Base-by-base conservation (phyloP, 2,113 vertebrate species). In the Mola mola region DNA sequence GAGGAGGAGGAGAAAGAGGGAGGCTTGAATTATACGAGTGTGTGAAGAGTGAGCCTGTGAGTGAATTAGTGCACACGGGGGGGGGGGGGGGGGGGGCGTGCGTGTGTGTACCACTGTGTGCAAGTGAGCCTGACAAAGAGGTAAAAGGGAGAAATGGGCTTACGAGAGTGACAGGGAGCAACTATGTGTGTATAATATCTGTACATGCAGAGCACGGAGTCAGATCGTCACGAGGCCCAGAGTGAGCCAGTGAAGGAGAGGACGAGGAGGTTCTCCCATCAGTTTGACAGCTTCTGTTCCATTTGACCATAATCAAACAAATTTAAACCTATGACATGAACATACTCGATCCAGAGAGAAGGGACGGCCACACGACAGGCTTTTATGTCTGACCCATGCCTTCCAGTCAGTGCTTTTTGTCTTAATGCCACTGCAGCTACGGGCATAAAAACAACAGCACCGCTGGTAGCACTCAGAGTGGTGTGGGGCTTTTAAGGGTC, bases 41-140 rank as follows among this genome's bases (percentile, higher is more conserved):
- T 80, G 81, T 66, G 79, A 75, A 82, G 78, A 83, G 68, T 24
- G 62, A 67, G 79, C 59, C 59, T 85, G 60, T 67, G 59, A 76
- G 61, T 71, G 78, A 74, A 82, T 74, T 66, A 55, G 64, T 59
- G 82, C 66, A 62, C 41, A 16, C 33, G 65, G 38, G 50, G 21
- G 9, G 57, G 69, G 71, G 33, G 72, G 52, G 9, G 21, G 9
- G 57, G 69, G 71, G 33, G 72, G 52, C 10, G 46, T 31, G 42
- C 20, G 5, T 72, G 42, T 72, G 47, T 62, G 69, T 53, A 58
- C 19, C 65, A 37, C 43, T 36, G 55, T 58, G 59, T 67, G 74
- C 73, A 79, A 81, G 79, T 72, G 66, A 72, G 74, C 66, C 51
- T 69, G 64, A 76, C 56, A 73, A 73, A 64, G 56, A 75, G 63